Percentiles rank a stretch among this genome's conserved stretches.
Conservation (phyloP, 2,113 vertebrate genomes). For the Cebidichthys violaceus region DNA sequence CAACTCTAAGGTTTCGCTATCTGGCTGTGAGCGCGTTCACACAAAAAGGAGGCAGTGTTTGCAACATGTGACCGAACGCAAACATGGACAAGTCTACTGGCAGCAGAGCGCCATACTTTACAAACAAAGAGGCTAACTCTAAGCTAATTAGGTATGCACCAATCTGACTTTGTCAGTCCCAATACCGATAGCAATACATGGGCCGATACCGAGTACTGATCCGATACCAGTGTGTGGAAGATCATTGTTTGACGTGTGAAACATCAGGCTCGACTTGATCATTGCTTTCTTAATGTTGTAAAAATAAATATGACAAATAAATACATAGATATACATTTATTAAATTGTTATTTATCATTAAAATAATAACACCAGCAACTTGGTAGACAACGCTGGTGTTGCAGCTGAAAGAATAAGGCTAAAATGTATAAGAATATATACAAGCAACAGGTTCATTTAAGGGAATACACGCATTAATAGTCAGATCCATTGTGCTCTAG, state of each 20-base stretch:
- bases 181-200: neutral
- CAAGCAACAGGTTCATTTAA: neutral
- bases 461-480: neutral
- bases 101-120: neutral
- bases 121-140: neutral
- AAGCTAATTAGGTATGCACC: neutral
- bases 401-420: neutral
- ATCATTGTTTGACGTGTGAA: neutral
- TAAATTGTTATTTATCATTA: no score
- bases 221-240: neutral
- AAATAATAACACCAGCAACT: neutral
- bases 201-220: neutral
- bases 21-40: neutral
- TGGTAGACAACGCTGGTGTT: neutral
- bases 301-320: no score
- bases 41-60: neutral
- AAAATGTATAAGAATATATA: neutral
- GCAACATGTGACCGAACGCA: neutral
- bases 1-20: neutral
- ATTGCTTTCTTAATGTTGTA: neutral
- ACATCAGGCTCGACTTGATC: neutral
- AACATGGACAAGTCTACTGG: neutral
- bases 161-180: neutral
- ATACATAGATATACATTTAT: neutral
- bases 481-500: neutral